Evolutionary conservation across 1,140 invertebrate species (phyloP), one percentile per base, ranked within the genome.

Genomic region (Drosophila rufa): DNA sequence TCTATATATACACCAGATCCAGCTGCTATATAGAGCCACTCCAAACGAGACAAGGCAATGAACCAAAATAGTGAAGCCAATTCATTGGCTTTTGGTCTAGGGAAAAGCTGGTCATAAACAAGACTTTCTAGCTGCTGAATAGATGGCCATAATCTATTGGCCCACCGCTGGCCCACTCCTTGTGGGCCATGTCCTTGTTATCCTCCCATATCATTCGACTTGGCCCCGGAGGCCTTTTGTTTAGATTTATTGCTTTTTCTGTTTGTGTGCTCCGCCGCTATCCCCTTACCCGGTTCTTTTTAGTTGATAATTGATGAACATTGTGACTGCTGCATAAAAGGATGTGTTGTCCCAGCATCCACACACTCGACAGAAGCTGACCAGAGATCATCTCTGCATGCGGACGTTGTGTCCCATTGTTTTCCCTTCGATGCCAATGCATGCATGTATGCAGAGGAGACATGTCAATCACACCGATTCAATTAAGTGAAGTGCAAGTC

Each of bases 261-360:
- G 56, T 69, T 68, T 77, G 75, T 46, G n/a, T 25, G 59, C 58
- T 22, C 25, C 5, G 11, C 3, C 5, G 66, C 69, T 65, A 58
- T 65, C 47, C 64, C 75, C 58, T 33, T 46, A 33, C 42, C 19
- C n/a, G n/a, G 40, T 46, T 43, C 61, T 46, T 59, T 76, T 82
- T 62, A 77, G 80, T 89, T 89, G 73, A 87, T 87, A 87, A 87
- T 87, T 87, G 83, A 85, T 85, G 82, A 82, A 85, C 80, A 78
- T 68, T 87, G 68, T 78, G 83, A 80, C 56, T 76, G 56, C 47
- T 74, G 78, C 77, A 75, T 59, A 65, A 55, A 64, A 62, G 61
- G 33, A 43, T 57, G 53, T 56, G 53, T 56, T 56, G 60, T 42
- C 56, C 27, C 55, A 36, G 48, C 43, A 40, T 25, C 14, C 25